phyloP scores from a whole-genome alignment of 2,888 invertebrate genomes.

The Chirona hameri region DNA sequence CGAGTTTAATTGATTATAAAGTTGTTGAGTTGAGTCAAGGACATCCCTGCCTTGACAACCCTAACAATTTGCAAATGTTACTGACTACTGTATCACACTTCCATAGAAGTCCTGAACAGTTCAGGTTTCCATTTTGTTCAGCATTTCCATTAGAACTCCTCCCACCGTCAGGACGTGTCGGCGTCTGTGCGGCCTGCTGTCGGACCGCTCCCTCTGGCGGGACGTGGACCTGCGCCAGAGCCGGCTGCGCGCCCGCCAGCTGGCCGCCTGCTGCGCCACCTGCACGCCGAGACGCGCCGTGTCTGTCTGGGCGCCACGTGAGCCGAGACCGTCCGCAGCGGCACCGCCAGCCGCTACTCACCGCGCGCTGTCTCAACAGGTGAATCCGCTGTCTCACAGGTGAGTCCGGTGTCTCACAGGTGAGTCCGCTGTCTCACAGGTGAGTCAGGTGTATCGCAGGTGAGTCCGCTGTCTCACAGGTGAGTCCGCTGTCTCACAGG shows the following conservation, averaged over 20 bases:
- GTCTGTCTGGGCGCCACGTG: background rate
- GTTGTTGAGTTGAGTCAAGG: no score
- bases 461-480: no score
- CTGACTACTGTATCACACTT: background rate
- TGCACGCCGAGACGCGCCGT: constrained; percentile 1
- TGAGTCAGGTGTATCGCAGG: no score
- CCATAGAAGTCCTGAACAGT: background rate
- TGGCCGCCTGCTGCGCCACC: background rate
- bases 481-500: background rate
- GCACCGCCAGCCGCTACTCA: background rate
- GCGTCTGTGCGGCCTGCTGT: background rate
- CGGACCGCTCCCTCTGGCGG: background rate
- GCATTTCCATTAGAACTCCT: background rate
- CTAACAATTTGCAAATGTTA: background rate
- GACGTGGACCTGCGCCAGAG: background rate
- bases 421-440: background rate
- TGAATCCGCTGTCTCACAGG: background rate
- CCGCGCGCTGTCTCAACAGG: background rate
- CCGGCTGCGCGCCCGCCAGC: background rate
- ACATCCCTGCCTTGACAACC: no score
- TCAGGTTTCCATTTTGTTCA: background rate
- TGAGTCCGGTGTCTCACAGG: background rate
- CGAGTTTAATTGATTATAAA: no score
- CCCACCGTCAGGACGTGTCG: background rate
- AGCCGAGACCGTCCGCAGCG: background rate